Conservation (phyloP, 2,888 invertebrate species). For the Tenthredo distinguenda region DNA sequence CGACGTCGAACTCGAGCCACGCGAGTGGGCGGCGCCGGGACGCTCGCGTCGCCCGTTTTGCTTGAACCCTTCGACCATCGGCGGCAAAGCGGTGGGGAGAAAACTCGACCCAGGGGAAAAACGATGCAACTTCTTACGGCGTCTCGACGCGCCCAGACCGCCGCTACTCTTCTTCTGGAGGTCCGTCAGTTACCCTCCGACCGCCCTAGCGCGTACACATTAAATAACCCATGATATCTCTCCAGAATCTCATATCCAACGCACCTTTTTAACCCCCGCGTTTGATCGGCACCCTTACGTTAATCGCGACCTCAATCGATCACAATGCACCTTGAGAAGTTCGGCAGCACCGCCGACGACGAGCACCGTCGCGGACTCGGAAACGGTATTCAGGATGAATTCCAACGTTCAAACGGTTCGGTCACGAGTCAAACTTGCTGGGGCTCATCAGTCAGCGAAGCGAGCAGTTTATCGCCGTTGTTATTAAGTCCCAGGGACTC, state of each 20-base stretch:
- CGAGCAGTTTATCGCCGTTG: slow-evolving; percentile 59
- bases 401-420: slow-evolving; percentile 60
- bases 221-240: not conserved
- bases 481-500: slow-evolving; percentile 60
- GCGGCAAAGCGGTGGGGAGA: slow-evolving; percentile 18
- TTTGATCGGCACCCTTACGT: not conserved
- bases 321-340: slow-evolving; percentile 69
- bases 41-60: slow-evolving; percentile 45
- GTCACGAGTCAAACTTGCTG: slow-evolving; percentile 63
- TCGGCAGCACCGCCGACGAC: slow-evolving; percentile 61
- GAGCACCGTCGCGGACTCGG: slow-evolving; percentile 54
- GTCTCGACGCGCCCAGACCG: slow-evolving; percentile 42
- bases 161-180: slow-evolving; percentile 30
- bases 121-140: slow-evolving; percentile 52
- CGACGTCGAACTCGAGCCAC: slow-evolving; percentile 63
- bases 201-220: slow-evolving; percentile 47
- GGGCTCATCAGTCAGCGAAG: slow-evolving; percentile 62
- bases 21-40: slow-evolving; percentile 69
- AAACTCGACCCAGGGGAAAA: slow-evolving; percentile 42
- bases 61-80: slow-evolving; percentile 33
- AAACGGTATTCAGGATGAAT: slow-evolving; percentile 56
- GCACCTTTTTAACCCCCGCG: not conserved
- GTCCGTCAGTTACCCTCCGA: slow-evolving; percentile 50
- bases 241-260: not conserved
- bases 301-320: not conserved